These are phyloP conservation scores for Lasius fuliginosus DNA, from an alignment of 2,888 invertebrate genomes.

Conservation along the genomic window DNA sequence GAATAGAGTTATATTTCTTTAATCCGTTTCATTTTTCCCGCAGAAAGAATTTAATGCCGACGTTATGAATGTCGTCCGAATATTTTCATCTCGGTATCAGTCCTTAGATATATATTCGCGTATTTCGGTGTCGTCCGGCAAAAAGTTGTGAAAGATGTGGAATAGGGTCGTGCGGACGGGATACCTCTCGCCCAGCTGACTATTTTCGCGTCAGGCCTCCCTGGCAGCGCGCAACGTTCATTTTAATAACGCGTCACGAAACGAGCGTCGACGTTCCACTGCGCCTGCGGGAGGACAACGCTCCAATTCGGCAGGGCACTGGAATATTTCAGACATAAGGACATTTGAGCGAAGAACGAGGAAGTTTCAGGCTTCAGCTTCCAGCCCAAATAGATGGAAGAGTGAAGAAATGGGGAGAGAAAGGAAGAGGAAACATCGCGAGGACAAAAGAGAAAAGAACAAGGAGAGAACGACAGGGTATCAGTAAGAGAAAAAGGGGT, in stretches of 20 bases:
- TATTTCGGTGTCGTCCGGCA: slow-evolving; percentile 15
- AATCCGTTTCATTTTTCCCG: slow-evolving; percentile 10
- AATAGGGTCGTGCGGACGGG: not conserved
- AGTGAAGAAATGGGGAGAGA: not conserved
- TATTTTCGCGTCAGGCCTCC: slow-evolving; percentile 53
- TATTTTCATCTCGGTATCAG: slow-evolving; percentile 15
- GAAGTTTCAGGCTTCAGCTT: slow-evolving; percentile 11
- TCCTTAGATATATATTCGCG: not conserved
- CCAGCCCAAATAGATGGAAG: slow-evolving; percentile 20
- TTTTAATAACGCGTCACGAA: slow-evolving; percentile 79
- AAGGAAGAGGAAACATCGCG: slow-evolving; percentile 8
- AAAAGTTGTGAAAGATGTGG: slow-evolving; percentile 31
- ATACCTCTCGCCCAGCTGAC: slow-evolving; percentile 20
- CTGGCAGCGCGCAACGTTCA: slow-evolving; percentile 71
- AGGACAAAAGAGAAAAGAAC: not conserved
- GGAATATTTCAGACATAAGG: slow-evolving; percentile 79
- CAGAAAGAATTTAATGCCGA: not conserved
- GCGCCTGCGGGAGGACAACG: slow-evolving; percentile 73
- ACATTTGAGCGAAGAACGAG: slow-evolving; percentile 40
- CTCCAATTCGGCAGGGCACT: slow-evolving; percentile 59
- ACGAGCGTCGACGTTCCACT: slow-evolving; percentile 72
- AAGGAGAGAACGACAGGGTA: not conserved
- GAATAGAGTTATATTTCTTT: not conserved
- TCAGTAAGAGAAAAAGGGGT: slow-evolving; percentile 16
- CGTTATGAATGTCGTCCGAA: not conserved